Evolutionary conservation across 2,797 vertebrate genomes (phyloP), one percentile per base, ranked within the genome.

Genomic region (Falco cherrug): DNA sequence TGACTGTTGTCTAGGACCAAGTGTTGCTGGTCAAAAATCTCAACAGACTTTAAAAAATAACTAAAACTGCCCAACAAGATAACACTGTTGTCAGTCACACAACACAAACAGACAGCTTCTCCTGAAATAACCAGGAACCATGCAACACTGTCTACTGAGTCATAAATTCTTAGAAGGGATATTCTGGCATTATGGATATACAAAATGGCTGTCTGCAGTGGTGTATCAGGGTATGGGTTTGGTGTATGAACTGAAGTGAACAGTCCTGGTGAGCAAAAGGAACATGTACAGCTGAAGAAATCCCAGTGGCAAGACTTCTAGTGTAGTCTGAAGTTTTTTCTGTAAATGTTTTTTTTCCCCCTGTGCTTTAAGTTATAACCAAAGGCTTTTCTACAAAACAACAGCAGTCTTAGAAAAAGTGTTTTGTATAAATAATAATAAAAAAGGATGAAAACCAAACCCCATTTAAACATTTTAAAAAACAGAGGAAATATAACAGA

Each of bases 381-480:
- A 91, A 89, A 94, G 57, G 16, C 41, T 91, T 73, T 96, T 92
- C 73, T 86, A 87, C 35, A 94, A 96, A 97, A 97, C 85, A 97
- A 79, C 45, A 87, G 45, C 51, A 76, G 61, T 54, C 63, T 95
- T 76, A 89, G 92, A 84, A 97, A 94, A 96, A 96, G 9, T 25
- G 48, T 64, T 96, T 80, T 82, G 56, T 96, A 93, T 68, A 95
- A 97, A 95, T 93, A 82, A 92, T 43, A 39, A 89, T 81, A 16
- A 10, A n/a, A 3, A 45, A 74, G 35, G 4, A 76, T 16, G 14
- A 53, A 51, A 79, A 31, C 1, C 17, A 41, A 76, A 75, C 22
- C 5, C 22, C 22, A 57, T 96, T 96, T 74, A 69, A 97, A 96
- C 67, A 95, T 94, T 84, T 70, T 86, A 75, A 79, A 93, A 73